phyloP scores from a whole-genome alignment of 2,797 vertebrate species.

The Tiaroga cobitis region DNA sequence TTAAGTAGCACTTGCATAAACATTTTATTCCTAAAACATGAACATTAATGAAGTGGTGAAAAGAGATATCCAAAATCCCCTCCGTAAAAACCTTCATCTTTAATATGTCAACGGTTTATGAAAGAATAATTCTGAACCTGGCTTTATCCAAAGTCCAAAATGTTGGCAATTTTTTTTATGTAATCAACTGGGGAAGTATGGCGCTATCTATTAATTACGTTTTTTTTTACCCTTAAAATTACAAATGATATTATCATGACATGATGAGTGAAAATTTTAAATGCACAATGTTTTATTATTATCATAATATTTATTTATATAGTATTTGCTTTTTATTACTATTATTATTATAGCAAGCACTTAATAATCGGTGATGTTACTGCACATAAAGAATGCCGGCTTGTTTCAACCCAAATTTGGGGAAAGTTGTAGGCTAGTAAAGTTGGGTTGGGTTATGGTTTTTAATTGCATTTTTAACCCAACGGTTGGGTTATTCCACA shows the following conservation, averaged over 20 bases:
- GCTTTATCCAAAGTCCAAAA: neutral
- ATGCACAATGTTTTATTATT: neutral
- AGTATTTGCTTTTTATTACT: neutral
- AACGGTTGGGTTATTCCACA: too few species aligned
- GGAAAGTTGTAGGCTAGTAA: too few species aligned
- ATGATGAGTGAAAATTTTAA: neutral
- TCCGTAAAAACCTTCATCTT: neutral
- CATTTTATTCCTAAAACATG: neutral
- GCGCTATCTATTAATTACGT: neutral
- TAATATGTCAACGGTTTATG: neutral
- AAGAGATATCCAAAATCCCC: neutral
- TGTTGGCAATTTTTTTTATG: neutral
- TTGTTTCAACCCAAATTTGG: too few species aligned
- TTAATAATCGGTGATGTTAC: neutral
- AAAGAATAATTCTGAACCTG: neutral
- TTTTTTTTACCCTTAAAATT: neutral
- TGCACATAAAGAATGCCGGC: too few species aligned
- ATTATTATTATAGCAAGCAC: neutral
- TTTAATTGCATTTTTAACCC: too few species aligned
- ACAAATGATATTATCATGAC: neutral
- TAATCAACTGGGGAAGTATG: neutral
- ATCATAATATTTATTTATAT: neutral
- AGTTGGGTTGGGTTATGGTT: too few species aligned
- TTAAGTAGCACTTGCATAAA: neutral
- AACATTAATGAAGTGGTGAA: neutral